A percentile compares a stretch with the other conserved stretches of the same genome.
These are phyloP conservation scores for Conus betulinus DNA, from an alignment of 1,140 invertebrate genomes.

Conservation along the genomic window DNA sequence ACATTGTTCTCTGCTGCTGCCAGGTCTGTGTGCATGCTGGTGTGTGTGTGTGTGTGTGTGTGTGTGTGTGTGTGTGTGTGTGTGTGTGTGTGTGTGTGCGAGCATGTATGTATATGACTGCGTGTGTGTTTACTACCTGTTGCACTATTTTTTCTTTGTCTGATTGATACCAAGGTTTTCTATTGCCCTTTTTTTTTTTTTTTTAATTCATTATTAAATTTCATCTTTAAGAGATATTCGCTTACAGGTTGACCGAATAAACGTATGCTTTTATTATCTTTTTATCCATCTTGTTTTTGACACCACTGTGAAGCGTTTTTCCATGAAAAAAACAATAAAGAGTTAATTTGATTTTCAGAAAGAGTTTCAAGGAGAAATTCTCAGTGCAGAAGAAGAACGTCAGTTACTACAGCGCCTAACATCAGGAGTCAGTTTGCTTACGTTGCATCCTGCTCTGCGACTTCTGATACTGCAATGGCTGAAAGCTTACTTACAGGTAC, in stretches of 20 bases:
- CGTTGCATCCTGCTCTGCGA: constrained; percentile 55
- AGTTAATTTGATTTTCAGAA: constrained; percentile 36
- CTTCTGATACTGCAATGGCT: constrained; percentile 60
- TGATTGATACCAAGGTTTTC: neutral
- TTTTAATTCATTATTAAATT: neutral
- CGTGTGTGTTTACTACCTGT: too few species aligned
- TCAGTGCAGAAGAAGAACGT: constrained; percentile 56
- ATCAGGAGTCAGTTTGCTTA: constrained; percentile 53
- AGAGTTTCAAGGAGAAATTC: constrained; percentile 59
- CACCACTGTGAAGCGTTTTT: too few species aligned
- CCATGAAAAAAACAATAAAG: too few species aligned
- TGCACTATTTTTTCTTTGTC: too few species aligned
- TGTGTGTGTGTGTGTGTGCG: too few species aligned
- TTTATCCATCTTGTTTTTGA: too few species aligned
- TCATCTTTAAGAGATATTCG: too few species aligned
- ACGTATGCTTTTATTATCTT: too few species aligned
- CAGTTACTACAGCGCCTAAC: constrained; percentile 50
- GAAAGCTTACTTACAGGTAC: constrained; percentile 26
- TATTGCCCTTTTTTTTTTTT: neutral
- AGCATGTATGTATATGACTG: too few species aligned
- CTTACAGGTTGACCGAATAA: too few species aligned
- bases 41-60: neutral
- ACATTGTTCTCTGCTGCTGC: constrained; percentile 54
- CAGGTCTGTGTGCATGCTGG: constrained; percentile 42
- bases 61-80: neutral